Conservation (phyloP, 2,797 vertebrate species). For the Melanogrammus aeglefinus region DNA sequence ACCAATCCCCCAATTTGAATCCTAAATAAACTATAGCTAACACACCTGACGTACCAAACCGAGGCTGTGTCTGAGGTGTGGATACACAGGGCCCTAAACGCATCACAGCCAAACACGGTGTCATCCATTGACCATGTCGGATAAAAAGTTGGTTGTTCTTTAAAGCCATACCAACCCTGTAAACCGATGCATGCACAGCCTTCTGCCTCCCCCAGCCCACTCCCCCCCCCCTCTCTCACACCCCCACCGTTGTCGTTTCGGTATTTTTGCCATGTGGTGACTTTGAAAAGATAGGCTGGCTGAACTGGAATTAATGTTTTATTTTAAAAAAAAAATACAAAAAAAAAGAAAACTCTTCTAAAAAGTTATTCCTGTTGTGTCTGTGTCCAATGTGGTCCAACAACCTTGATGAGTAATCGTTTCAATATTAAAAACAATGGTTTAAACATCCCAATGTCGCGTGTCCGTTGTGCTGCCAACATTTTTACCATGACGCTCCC, state of each 20-base stretch:
- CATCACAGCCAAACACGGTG: not conserved
- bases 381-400: not conserved
- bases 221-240: not conserved
- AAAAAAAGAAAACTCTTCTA: not conserved
- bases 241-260: not conserved
- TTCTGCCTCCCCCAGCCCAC: not conserved
- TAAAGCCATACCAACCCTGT: not conserved
- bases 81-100: no score
- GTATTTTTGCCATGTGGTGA: not conserved
- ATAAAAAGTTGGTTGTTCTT: not conserved
- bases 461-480: not conserved
- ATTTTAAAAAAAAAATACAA: not conserved
- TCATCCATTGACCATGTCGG: no score
- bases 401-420: conserved; percentile 2
- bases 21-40: no score
- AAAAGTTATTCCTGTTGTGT: conserved; percentile 3
- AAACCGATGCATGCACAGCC: not conserved
- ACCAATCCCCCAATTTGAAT: not conserved
- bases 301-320: conserved; percentile 1
- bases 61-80: no score
- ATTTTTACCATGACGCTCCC: not conserved
- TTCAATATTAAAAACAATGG: not conserved
- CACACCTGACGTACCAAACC: no score
- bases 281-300: not conserved
- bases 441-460: not conserved